Evolutionary conservation across 2,797 vertebrate genomes (phyloP), one percentile per base, ranked within the genome.

Genomic region (Chanos chanos): DNA sequence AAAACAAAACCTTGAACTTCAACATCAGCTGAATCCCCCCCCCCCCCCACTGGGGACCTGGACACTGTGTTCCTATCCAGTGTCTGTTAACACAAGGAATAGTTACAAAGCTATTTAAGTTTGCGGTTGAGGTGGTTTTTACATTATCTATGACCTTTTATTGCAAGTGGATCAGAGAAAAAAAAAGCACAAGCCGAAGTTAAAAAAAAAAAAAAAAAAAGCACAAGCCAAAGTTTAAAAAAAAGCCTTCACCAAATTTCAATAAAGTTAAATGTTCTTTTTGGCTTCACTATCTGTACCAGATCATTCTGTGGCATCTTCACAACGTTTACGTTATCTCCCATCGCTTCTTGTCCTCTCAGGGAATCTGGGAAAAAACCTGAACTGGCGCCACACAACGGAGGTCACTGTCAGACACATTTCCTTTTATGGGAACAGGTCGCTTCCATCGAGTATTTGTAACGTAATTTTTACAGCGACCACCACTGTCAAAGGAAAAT

Each of bases 41-140:
- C 0, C 28, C 31, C 24, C 22, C 43, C 6, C 19, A 28, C 27
- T 15, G 10, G 10, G 16, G 18, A 37, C n/a, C n/a, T n/a, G n/a
- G n/a, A n/a, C n/a, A n/a, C n/a, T n/a, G n/a, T n/a, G 9, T 6
- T 15, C 13, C 9, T 15, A 37, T 36, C 21, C 36, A 4, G 36
- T 49, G 16, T 45, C 28, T 22, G 22, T 52, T 53, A 58, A 59
- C 48, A 66, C 16, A 15, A 9, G 33, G 37, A 45, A 57, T 50
- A 21, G 33, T 64, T 55, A 27, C 48, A 58, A 37, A 22, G 13
- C 15, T 21, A 33, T 6, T 24, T 31, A 25, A 37, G 21, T n/a
- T 30, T 24, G 9, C 4, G n/a, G 19, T 34, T 12, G 4, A 63
- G 65, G 22, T 27, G 63, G 37, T 43, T 65, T 58, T n/a, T 33